Evolutionary conservation across 2,113 vertebrate genomes (phyloP), one percentile per base, ranked within the genome.

Genomic region (Pygoscelis antarcticus): DNA sequence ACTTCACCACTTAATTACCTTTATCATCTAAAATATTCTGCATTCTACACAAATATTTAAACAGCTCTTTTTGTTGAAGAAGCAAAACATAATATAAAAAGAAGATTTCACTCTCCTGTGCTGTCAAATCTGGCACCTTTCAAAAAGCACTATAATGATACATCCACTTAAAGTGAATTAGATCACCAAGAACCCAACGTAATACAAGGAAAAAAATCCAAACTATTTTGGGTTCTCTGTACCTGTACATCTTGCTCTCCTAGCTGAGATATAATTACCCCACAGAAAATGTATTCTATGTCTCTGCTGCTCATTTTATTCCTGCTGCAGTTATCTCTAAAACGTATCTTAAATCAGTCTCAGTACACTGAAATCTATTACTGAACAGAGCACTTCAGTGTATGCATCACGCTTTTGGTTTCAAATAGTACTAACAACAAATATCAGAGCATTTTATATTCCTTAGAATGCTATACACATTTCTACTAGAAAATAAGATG

Each of bases 11-110:
- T 94, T 95, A 97, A 96, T 97, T 97, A 94, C 97, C 95, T 84
- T 90, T 96, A 69, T 97, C 25, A 89, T 72, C 76, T 97, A 94
- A 98, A 97, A 96, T 95, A 97, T 13, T 89, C 71, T 95, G 83
- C 72, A 97, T 97, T 97, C 96, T 34, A 80, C 68, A 96, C 96
- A 97, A 97, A 97, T 96, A 95, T 93, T 92, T 96, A 91, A 97
- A 95, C 94, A 81, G 66, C 29, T 79, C 88, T 93, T 96, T 97
- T 93, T 95, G 92, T 89, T 94, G 94, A 96, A 87, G 93, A 90
- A 96, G 89, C 47, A 96, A 96, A 96, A 96, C 95, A 76, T 91
- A 95, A 90, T 94, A 94, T 86, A 86, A 96, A 97, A 96, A 95
- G 91, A 93, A 65, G 64, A 88, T 76, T 66, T 97, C 72, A 81